phyloP scores from a whole-genome alignment of 2,113 vertebrate genomes.

The Phasianus colchicus region DNA sequence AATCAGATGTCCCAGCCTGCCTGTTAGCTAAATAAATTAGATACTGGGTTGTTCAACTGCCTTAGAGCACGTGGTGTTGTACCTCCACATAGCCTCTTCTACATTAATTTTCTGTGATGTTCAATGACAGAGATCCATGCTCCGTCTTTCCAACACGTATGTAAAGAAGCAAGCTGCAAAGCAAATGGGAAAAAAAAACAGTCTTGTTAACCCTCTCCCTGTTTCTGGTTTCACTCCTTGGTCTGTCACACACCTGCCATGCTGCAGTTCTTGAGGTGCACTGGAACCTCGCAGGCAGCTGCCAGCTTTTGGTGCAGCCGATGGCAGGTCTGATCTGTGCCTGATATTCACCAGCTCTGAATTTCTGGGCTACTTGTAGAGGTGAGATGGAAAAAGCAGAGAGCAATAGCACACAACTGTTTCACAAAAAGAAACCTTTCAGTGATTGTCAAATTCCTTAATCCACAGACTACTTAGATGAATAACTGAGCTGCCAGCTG shows the following conservation, averaged over 20 bases:
- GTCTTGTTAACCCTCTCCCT: background rate
- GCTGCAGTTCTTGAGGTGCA: background rate
- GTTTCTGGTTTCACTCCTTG: background rate
- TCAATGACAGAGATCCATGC: background rate
- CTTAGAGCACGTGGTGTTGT: background rate
- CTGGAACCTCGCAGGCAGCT: background rate
- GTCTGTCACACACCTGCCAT: background rate
- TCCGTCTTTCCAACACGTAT: background rate
- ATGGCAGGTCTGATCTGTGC: background rate
- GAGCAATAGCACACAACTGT: conserved; percentile 25
- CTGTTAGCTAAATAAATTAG: background rate
- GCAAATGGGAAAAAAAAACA: background rate
- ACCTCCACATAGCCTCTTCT: background rate
- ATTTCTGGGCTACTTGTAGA: conserved; percentile 33
- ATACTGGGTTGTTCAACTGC: background rate
- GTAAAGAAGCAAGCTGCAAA: background rate
- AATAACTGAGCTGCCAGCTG: conserved; percentile 40
- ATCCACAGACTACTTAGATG: conserved; percentile 47
- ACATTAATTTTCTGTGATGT: background rate
- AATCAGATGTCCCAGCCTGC: background rate
- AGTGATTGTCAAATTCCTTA: conserved; percentile 61
- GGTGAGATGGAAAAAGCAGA: conserved; percentile 31
- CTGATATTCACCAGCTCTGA: background rate
- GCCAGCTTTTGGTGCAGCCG: background rate
- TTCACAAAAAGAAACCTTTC: conserved; percentile 55